Base-by-base conservation (phyloP, 2,888 invertebrate species). In the Tetranychus piercei region DNA sequence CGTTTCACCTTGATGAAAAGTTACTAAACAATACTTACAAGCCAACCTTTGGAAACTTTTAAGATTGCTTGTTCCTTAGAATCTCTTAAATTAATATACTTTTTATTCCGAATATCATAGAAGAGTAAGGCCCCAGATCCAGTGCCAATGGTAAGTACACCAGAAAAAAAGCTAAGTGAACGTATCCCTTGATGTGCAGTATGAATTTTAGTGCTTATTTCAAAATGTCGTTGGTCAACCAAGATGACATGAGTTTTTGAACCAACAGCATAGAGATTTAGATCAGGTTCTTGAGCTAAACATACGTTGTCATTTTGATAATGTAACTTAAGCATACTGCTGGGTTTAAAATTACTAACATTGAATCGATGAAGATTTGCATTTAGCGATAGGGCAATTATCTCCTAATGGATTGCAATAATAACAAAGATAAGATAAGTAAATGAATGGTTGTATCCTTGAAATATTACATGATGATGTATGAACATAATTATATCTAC, bases 331-430 rank as follows among this genome's bases (percentile, higher is more conserved):
- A 90, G 85, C 7, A 91, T 91, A 79, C 91, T 86, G 81, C 90
- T 92, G 86, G 86, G 80, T 77, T 88, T 87, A 83, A 94, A 94
- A 15, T 88, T 89, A 82, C 91, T 89, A 0, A 92, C 91, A 84
- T 89, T 91, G 88, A 94, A 94, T 79, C 94, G 89, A 84, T 95
- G 94, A 81, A 95, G 91, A 83, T 90, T 94, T 0, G 93, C 93
- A 83, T 95, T 95, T 11, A 94, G 85, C 0, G 94, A 93, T 2
- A 95, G 85, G 11, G 92, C 92, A 0, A 92, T 94, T 76, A 95
- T 87, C 84, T 94, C 94, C 34, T 34, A 34, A 34, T 34, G 34
- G 34, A 79, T 82, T 79, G 65, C 15, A 18, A 18, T 65, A n/a
- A 65, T 15, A 65, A 65, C 4, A 65, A 65, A 65, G n/a, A 18